Evolutionary conservation across 2,113 vertebrate genomes (phyloP).

Genomic region (Seriola quinqueradiata): DNA sequence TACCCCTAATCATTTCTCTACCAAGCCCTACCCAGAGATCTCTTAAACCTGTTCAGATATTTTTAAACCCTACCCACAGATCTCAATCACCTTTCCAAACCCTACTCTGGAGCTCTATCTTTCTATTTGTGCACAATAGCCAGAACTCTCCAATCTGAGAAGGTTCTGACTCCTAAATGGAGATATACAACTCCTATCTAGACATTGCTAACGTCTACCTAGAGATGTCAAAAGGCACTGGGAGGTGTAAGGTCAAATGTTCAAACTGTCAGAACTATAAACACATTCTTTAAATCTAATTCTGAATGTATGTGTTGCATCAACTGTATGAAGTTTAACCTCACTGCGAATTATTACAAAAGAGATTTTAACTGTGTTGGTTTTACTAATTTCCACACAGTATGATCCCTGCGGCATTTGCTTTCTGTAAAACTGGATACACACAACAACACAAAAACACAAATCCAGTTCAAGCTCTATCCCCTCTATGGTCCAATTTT

Average conservation of each 20-base stretch:
- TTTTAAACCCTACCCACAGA: background rate
- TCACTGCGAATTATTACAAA: slow-evolving; percentile 6
- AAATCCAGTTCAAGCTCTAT: slow-evolving; percentile 32
- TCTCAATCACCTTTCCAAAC: background rate
- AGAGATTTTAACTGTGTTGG: slow-evolving; percentile 29
- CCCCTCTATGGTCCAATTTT: slow-evolving; percentile 5
- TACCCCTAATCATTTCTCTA: background rate
- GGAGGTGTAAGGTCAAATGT: slow-evolving; percentile 25
- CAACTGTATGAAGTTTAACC: background rate
- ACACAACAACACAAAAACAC: slow-evolving; percentile 47
- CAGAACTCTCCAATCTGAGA: background rate
- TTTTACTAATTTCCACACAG: slow-evolving; percentile 42
- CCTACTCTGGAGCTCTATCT: background rate
- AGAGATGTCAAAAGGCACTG: background rate
- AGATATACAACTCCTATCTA: background rate
- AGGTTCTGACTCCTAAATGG: background rate
- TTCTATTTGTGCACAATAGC: background rate
- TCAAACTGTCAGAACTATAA: slow-evolving; percentile 1
- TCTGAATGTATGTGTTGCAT: slow-evolving; percentile 1
- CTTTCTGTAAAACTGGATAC: slow-evolving; percentile 4
- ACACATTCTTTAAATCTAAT: slow-evolving; percentile 17
- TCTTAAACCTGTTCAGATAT: background rate
- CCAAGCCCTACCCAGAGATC: background rate
- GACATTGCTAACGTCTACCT: background rate
- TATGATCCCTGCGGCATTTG: slow-evolving; percentile 15